phyloP scores from a whole-genome alignment of 2,888 invertebrate genomes.

The Notodonta dromedarius region DNA sequence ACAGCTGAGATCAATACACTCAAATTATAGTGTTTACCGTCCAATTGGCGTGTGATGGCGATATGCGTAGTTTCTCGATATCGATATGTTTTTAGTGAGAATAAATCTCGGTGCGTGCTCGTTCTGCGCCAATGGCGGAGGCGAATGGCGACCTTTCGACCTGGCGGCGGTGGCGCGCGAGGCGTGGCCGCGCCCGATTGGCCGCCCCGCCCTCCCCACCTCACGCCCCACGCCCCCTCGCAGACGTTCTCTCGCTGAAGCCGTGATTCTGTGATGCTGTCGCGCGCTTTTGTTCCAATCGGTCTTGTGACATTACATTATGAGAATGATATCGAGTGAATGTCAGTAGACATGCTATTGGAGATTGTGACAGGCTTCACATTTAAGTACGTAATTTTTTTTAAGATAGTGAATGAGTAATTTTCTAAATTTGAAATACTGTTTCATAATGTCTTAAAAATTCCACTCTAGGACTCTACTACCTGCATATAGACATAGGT shows the following conservation, averaged over 20 bases:
- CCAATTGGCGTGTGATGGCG: conserved; percentile 8
- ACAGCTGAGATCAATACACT: conserved; percentile 3
- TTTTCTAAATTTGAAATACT: background rate
- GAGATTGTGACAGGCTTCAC: background rate
- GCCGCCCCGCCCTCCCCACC: conserved; percentile 69
- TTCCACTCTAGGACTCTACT: too few species aligned
- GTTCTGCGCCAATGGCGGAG: conserved; percentile 65
- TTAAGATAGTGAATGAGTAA: background rate
- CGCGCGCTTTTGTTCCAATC: conserved; percentile 36
- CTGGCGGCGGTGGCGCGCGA: conserved; percentile 66
- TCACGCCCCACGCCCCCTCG: conserved; percentile 55
- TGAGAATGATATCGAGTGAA: conserved; percentile 15
- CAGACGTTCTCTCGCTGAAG: conserved; percentile 41
- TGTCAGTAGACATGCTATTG: background rate
- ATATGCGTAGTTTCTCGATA: conserved; percentile 14
- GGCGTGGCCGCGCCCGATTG: conserved; percentile 80
- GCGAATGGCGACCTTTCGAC: conserved; percentile 73
- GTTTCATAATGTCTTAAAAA: too few species aligned
- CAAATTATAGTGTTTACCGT: conserved; percentile 4
- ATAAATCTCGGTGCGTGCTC: conserved; percentile 38
- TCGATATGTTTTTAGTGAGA: conserved; percentile 18
- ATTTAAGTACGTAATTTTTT: background rate
- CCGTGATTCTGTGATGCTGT: conserved; percentile 43
- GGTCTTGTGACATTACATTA: conserved; percentile 1
- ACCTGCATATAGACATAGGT: too few species aligned